Evolutionary conservation across 2,113 vertebrate genomes (phyloP).

Genomic region (Mobula birostris): DNA sequence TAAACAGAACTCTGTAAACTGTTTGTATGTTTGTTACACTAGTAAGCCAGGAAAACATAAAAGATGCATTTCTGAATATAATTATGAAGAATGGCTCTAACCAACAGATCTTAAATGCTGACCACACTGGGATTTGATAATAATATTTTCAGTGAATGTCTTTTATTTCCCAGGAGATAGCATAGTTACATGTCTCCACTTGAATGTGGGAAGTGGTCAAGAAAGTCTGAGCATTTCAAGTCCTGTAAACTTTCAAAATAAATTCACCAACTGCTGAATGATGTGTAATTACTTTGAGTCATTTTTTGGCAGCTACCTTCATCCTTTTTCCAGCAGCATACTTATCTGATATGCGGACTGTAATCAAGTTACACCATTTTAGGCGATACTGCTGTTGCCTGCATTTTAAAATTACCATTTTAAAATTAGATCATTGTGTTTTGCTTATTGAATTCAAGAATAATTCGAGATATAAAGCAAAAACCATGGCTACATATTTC

Average conservation of each 20-base stretch:
- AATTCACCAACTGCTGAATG: constrained; percentile 27
- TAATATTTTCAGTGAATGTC: constrained; percentile 25
- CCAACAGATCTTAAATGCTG: background rate
- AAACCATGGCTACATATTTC: background rate
- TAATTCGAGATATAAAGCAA: background rate
- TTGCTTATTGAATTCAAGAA: constrained; percentile 11
- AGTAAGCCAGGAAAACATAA: background rate
- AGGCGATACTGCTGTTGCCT: constrained; percentile 16
- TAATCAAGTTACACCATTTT: constrained; percentile 29
- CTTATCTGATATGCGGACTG: constrained; percentile 29
- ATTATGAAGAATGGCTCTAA: background rate
- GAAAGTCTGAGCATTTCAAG: constrained; percentile 25
- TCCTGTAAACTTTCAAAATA: constrained; percentile 34
- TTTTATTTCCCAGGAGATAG: constrained; percentile 32
- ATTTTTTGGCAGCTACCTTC: constrained; percentile 36
- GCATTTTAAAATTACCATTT: constrained; percentile 26
- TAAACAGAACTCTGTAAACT: background rate
- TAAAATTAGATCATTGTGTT: constrained; percentile 19
- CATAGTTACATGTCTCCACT: constrained; percentile 13
- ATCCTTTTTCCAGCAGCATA: constrained; percentile 12
- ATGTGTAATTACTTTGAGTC: constrained; percentile 36
- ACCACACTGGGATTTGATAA: constrained; percentile 10
- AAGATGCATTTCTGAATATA: background rate
- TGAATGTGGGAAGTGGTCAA: constrained; percentile 24
- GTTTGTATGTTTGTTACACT: background rate